A percentile compares a stretch with the other conserved stretches of the same genome.
phyloP scores from a whole-genome alignment of 2,797 vertebrate species.

The Pterois miles region DNA sequence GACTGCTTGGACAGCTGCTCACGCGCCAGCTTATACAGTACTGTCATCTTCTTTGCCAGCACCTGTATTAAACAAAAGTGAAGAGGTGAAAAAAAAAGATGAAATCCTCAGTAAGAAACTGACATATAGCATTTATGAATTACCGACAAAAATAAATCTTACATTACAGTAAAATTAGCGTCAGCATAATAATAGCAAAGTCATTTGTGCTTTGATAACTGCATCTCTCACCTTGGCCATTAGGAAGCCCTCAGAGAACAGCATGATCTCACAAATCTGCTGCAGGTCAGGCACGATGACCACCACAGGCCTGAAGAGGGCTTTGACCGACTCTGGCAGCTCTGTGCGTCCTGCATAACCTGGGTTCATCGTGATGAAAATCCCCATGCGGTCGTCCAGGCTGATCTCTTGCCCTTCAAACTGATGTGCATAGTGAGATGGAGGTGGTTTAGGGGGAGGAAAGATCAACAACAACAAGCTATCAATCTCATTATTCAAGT shows the following conservation, averaged over 20 bases:
- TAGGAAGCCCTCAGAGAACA: constrained; percentile 97
- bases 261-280: constrained; percentile 99
- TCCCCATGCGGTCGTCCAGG: constrained; percentile 91
- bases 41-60: constrained; percentile 98
- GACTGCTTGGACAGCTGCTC: constrained; percentile 97
- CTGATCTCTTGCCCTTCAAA: constrained; percentile 96
- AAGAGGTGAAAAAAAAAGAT: background rate
- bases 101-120: background rate
- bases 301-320: constrained; percentile 97
- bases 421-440: constrained; percentile 69
- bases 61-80: constrained; percentile 73
- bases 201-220: background rate
- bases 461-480: background rate
- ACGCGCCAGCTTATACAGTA: constrained; percentile 92
- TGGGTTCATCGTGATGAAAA: constrained; percentile 99
- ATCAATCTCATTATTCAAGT: background rate
- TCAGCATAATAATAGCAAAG: background rate
- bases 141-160: background rate
- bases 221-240: constrained; percentile 88
- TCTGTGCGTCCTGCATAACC: constrained; percentile 96
- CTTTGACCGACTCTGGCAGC: constrained; percentile 97
- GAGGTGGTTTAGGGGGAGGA: background rate
- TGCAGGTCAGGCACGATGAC: constrained; percentile 96
- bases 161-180: background rate
- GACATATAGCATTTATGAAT: background rate